These are phyloP conservation scores for Odontophorus gujanensis DNA, from an alignment of 2,113 vertebrate species.

Conservation along the genomic window DNA sequence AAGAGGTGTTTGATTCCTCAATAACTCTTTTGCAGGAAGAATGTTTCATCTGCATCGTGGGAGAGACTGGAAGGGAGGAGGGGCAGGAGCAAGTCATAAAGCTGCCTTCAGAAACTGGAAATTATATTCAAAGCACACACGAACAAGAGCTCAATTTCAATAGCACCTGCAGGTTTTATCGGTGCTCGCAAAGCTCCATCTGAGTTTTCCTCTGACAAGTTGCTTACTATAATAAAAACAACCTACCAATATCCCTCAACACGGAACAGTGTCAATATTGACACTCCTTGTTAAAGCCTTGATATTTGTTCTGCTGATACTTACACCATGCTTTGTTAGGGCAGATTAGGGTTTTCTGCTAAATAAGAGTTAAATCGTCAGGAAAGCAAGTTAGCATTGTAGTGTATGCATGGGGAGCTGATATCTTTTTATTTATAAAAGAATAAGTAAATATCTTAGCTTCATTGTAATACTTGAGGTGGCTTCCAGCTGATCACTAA, in stretches of 20 bases:
- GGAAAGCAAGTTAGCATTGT: not conserved
- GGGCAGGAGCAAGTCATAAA: slow-evolving; percentile 24
- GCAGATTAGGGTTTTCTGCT: slow-evolving; percentile 58
- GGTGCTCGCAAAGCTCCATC: slow-evolving; percentile 53
- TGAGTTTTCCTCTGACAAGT: slow-evolving; percentile 66
- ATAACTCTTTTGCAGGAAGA: not conserved
- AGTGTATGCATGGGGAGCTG: fast-evolving
- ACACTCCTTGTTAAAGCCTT: slow-evolving; percentile 59
- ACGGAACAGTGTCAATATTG: slow-evolving; percentile 66
- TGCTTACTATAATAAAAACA: slow-evolving; percentile 73
- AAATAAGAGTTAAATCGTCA: slow-evolving; percentile 38
- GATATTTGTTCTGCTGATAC: slow-evolving; percentile 68
- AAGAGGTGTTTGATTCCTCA: not conserved
- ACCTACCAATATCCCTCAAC: slow-evolving; percentile 63
- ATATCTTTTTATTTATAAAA: not conserved
- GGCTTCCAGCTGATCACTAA: not conserved
- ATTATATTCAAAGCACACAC: slow-evolving; percentile 61
- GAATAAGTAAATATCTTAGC: not conserved
- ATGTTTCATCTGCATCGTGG: not conserved
- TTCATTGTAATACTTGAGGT: not conserved
- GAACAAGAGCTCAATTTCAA: slow-evolving; percentile 45
- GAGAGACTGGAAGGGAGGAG: slow-evolving; percentile 28
- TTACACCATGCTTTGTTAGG: not conserved
- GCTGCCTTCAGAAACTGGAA: slow-evolving; percentile 37
- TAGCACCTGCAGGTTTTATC: slow-evolving; percentile 65